Evolutionary conservation across 2,797 vertebrate species (phyloP), one percentile per base, ranked within the genome.

Genomic region (Gorsachius magnificus): DNA sequence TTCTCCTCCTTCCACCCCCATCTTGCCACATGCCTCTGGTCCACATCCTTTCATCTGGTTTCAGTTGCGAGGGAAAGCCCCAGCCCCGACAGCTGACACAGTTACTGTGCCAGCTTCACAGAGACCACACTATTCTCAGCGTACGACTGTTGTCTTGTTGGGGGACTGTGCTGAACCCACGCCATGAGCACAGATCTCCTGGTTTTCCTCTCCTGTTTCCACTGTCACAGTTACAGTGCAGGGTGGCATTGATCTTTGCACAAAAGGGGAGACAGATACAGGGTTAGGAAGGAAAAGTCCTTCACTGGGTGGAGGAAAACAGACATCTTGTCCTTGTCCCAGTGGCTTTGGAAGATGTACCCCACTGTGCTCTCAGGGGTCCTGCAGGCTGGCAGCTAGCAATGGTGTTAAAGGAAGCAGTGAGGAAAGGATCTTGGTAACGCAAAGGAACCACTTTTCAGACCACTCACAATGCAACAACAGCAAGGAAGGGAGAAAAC

Each of bases 401-500:
- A 2, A 61, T 4, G 35, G 33, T 38, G 21, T 70, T 61, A 86
- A 69, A 93, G 51, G 38, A 87, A 94, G 38, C 19, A 82, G 61
- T 21, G 58, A 11, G 36, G 51, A 94, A 13, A 60, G 16, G 38
- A 65, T 28, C 51, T 65, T 6, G 56, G 31, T 60, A 76, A 80
- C 72, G 71, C n/a, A 91, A 64, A 89, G n/a, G 53, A 89, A 43
- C 9, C 16, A 15, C 28, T 92, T 70, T 31, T 75, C 61, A 69
- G 64, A 78, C 41, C 25, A 26, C 20, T 90, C 5, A 2, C 24
- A 74, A 4, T 1, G 19, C 41, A 85, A 46, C 0, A 5, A 50
- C 26, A 95, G 69, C 50, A 83, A 94, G 38, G 50, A 93, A 20
- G 18, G 65, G 11, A 89, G 24, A 46, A 68, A 82, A 70, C 11